Conservation (phyloP, 2,113 vertebrate genomes). For the Ceuthmochares aereus region DNA sequence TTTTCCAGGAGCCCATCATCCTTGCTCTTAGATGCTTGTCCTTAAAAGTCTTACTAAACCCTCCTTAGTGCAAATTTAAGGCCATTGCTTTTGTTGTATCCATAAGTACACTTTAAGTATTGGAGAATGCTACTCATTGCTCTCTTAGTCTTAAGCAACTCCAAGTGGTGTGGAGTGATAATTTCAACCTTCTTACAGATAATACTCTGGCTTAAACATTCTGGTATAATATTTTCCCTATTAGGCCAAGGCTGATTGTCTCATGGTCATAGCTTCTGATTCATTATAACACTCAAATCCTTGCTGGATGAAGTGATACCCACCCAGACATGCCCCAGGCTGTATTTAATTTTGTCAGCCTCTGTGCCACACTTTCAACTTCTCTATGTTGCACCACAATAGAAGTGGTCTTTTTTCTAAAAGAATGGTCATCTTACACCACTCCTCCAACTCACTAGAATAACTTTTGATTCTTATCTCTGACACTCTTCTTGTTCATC, state of each 20-base stretch:
- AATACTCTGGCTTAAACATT: background rate
- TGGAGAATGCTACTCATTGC: background rate
- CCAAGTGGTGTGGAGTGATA: background rate
- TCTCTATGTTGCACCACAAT: background rate
- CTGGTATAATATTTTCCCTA: background rate
- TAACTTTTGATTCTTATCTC: background rate
- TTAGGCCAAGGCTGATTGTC: background rate
- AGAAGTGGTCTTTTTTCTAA: background rate
- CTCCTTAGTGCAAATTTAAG: background rate
- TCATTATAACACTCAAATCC: background rate
- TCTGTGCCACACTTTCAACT: background rate
- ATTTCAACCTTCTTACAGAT: background rate
- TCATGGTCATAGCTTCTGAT: background rate
- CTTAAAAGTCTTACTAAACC: background rate
- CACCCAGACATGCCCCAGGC: background rate
- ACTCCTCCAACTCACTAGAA: background rate
- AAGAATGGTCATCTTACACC: background rate
- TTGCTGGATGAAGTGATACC: background rate
- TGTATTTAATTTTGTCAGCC: background rate
- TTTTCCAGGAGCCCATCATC: background rate
- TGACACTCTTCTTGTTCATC: background rate
- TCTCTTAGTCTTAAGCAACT: background rate
- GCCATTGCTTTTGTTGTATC: background rate
- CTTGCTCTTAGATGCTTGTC: background rate
- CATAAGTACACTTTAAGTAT: background rate